These are phyloP conservation scores for Himantopus leucocephalus DNA, from an alignment of 2,113 vertebrate genomes.

Conservation along the genomic window DNA sequence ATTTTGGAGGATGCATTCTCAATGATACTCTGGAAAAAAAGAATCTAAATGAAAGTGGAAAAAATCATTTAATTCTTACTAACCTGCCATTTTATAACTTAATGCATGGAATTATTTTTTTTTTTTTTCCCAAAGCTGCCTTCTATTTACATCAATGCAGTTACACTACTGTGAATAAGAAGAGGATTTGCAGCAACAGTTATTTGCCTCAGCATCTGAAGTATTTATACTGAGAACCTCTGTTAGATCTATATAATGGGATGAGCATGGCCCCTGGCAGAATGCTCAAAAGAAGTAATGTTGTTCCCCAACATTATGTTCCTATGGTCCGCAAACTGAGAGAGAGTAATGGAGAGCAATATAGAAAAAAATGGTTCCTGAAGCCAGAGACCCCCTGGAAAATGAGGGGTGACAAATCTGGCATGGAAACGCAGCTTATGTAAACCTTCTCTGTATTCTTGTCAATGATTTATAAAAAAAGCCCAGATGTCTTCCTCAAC, in stretches of 20 bases:
- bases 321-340: not conserved
- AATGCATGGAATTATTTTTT: not conserved
- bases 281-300: not conserved
- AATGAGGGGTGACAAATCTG: not conserved
- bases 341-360: not conserved
- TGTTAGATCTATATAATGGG: not conserved
- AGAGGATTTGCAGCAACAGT: not conserved
- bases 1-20: not conserved
- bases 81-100: not conserved
- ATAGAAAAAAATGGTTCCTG: not conserved
- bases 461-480: not conserved
- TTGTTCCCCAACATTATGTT: not conserved
- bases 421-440: not conserved
- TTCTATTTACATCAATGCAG: not conserved
- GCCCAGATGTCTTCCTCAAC: not conserved
- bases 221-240: not conserved
- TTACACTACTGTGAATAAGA: not conserved
- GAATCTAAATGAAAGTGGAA: not conserved
- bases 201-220: not conserved
- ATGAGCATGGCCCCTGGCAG: not conserved
- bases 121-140: not conserved
- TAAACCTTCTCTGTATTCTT: not conserved
- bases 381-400: not conserved
- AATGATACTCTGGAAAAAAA: not conserved
- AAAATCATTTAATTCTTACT: not conserved